Evolutionary conservation across 2,797 vertebrate species (phyloP), one percentile per base, ranked within the genome.

Genomic region (Rhinophrynus dorsalis): DNA sequence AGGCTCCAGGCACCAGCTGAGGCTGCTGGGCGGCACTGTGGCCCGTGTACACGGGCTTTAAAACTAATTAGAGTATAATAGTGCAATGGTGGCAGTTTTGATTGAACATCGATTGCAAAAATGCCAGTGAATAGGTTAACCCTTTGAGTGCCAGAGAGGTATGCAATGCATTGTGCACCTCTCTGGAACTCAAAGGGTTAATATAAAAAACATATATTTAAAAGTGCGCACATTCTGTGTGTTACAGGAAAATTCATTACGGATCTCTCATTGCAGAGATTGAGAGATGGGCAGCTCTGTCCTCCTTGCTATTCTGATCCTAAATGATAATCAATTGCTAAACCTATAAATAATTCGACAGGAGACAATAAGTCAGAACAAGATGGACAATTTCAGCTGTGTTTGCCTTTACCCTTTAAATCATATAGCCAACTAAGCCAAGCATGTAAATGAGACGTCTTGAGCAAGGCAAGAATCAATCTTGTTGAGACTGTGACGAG

Each of bases 281-380:
- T 29, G 42, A 57, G 58, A 48, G 74, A 77, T 76, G 75, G 74
- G 63, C 60, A 32, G 47, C 67, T 51, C 58, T 75, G 50, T 75
- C 38, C n/a, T n/a, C n/a, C 70, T 0, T 12, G 56, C 42, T 11
- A 17, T 0, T 24, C 54, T 21, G 56, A 52, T 17, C 54, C 44
- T 57, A 20, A 77, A 67, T 64, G 38, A 52, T 42, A 71, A 82
- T 76, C 67, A 57, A 65, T 79, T 75, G 64, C 68, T 64, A 74
- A 65, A 67, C 82, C 79, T 68, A 37, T 33, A 71, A 76, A 79
- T 76, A 73, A 80, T 76, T 74, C 68, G 73, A 27, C 48, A 65
- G 61, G 50, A 76, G 75, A 69, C 67, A 0, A 54, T 35, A 32
- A 2, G 13, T 18, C 6, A 2, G 48, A 38, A 7, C 42, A 38